phyloP scores from a whole-genome alignment of 2,797 vertebrate species.

The Sus cebifrons region DNA sequence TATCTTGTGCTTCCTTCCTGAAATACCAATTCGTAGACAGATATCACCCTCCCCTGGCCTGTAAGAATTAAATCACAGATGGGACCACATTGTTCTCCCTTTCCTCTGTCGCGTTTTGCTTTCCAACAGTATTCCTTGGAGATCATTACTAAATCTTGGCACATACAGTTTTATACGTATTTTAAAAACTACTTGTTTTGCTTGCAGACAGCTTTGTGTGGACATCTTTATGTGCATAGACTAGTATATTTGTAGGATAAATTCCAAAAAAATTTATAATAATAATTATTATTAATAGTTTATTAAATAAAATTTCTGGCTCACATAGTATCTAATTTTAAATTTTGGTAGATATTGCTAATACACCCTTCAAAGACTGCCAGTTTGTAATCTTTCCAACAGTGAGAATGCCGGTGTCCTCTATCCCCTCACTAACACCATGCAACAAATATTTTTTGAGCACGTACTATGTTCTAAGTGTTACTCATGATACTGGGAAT shows the following conservation, averaged over 20 bases:
- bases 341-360: conserved; percentile 12
- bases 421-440: background rate
- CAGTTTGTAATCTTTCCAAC: conserved; percentile 15
- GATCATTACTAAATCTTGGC: background rate
- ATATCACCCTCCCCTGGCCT: background rate
- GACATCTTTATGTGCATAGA: conserved; percentile 42
- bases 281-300: no score
- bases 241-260: conserved; percentile 56
- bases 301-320: background rate
- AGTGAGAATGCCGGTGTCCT: background rate
- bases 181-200: conserved; percentile 40
- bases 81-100: background rate
- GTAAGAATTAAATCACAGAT: background rate
- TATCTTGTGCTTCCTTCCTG: background rate
- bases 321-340: background rate
- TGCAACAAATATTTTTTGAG: conserved; percentile 5
- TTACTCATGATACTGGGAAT: background rate
- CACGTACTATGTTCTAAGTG: background rate
- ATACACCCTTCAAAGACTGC: background rate
- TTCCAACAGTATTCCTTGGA: conserved; percentile 33
- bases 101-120: conserved; percentile 54
- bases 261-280: background rate
- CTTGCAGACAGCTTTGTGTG: conserved; percentile 2
- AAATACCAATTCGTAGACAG: background rate
- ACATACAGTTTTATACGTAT: background rate